Base-by-base conservation (phyloP, 2,888 invertebrate genomes). In the Tromatobia lineatoria region DNA sequence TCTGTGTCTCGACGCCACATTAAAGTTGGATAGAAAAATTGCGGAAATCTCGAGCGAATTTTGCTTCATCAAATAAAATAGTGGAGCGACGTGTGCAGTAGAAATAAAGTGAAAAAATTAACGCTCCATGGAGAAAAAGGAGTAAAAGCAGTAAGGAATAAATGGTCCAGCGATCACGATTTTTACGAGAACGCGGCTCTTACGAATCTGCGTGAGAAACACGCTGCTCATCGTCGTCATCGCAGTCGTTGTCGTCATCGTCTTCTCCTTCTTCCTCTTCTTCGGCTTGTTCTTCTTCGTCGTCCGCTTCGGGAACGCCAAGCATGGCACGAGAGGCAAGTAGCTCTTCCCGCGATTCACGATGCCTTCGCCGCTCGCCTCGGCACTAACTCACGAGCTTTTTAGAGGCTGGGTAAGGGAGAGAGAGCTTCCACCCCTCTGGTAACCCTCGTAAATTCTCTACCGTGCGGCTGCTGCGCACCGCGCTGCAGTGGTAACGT, bases 371-470 rank as follows among this genome's bases (percentile, higher is more conserved):
- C 80, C 85, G 79, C 84, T 85, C 84, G 79, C 81, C 69, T 74
- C 54, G 80, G 81, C 71, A 86, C 83, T 87, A 87, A 87, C 84
- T 87, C 87, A 86, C 79, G 85, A 78, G 81, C 79, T 80, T 82
- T 82, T 82, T 82, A 85, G 70, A 79, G 34, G 47, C n/a, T 29
- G 57, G 57, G 38, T 38, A 29, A 59, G 76, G 45, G 18, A 23
- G 69, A 70, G 52, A 73, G 59, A 80, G 81, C 61, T 80, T 84
- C 78, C 69, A 78, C 50, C 77, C 77, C 69, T 66, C 38, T 47
- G 82, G 80, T 85, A 86, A 83, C 79, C 79, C 87, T 87, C 87
- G 87, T 87, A 87, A 87, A 87, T 87, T 86, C 85, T 77, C 82
- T 82, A 74, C 84, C 85, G 83, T 83, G 86, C 81, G 83, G 85